Base-by-base conservation (phyloP, 92 coral and sea anemone genomes). In the Heliopora coerulea region DNA sequence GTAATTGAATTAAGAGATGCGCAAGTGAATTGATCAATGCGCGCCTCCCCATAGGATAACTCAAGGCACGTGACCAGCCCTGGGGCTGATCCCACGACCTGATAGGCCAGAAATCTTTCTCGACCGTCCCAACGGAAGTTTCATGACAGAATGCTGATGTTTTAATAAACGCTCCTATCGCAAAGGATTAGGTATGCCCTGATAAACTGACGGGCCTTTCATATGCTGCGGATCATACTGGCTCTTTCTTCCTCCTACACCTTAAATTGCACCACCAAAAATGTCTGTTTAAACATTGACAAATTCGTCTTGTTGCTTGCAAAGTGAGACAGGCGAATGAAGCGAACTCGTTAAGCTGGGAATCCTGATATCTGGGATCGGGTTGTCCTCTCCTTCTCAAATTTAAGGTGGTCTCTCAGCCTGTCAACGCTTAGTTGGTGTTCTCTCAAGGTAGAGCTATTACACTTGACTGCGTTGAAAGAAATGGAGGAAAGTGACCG, bases 61-160 rank as follows among this genome's bases (percentile, higher is more conserved):
- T 14, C 41, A 18, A 24, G 63, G 24, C 32, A 52, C 50, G 33
- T 70, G 77, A 13, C 23, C 50, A 21, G 12, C 63, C 31, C 18
- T 3, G 63, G 58, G 28, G 18, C 31, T 18, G 42, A 19, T 30
- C 9, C 25, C 74, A 59, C 74, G 48, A 48, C 33, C 37, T 29
- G 74, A 67, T 67, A 44, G 74, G 74, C 39, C 58, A 67, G 74
- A 67, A 58, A n/a, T 34, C 59, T 27, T 11, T n/a, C n/a, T n/a
- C 44, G 58, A 50, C 40, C 35, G 30, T 70, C 77, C 48, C 77
- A 70, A 63, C 77, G 77, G 63, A 70, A 63, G 63, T 54, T 52
- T 70, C 31, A 49, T 70, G 77, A 70, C 77, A 70, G 77, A 49
- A 25, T 42, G 77, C 48, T 70, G 77, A 70, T 70, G 49, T 70